Base-by-base conservation (phyloP, 2,113 vertebrate genomes). In the Callospermophilus lateralis region DNA sequence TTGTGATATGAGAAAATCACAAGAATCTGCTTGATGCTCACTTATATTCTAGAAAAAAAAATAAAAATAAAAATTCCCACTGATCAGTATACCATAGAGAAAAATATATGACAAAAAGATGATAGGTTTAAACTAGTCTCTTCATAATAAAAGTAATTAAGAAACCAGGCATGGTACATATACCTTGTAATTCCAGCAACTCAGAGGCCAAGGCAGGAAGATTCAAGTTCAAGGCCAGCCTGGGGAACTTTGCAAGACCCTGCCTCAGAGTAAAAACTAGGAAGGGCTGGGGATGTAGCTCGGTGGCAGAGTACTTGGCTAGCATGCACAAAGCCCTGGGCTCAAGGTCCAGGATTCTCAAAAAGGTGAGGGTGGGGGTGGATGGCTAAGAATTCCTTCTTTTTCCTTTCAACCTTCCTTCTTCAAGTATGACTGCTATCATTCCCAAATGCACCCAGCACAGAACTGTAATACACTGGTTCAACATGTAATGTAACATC, bases 51-150 rank as follows among this genome's bases (percentile, higher is more conserved):
- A 55, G 28, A 89, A 84, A 42, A 81, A 81, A 78, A 70, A 73
- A 42, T 83, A 74, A 87, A 96, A 90, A 81, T 48, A 93, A 87
- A 96, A 88, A 84, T 48, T 94, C 67, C 86, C 32, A 93, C n/a
- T 63, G 24, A 61, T n/a, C 45, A 92, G 39, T 7, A 1, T 68
- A 39, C 37, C 13, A 55, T 4, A 16, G 3, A 78, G 61, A 81
- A 96, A 91, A 96, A 32, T 6, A 24, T 4, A 63, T 11, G 34
- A 74, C 89, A 95, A 80, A 86, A 95, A 86, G 70, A 79, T 6
- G 37, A 80, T 1, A 65, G 8, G 28, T 39, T 90, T 93, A 84
- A 86, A 78, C 9, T 73, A 78, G 42, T n/a, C 34, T 68, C 63
- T 70, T 53, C 15, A 73, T 0, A 1, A 72, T 51, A 94, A 73